Evolutionary conservation across 2,888 invertebrate species (phyloP).

Genomic region (Morpho achilles): DNA sequence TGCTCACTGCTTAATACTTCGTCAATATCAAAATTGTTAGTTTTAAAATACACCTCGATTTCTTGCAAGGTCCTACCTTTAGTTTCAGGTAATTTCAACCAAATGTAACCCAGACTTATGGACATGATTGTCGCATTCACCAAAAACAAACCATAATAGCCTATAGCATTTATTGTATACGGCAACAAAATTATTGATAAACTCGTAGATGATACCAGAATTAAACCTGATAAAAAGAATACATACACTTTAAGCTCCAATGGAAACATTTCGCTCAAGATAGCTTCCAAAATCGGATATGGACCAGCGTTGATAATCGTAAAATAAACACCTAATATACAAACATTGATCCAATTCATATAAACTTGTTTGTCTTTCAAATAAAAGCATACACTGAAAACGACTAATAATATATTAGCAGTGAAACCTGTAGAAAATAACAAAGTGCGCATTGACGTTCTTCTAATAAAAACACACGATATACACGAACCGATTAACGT

Average conservation of each 20-base stretch:
- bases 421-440: slow-evolving; percentile 27
- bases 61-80: too few species aligned
- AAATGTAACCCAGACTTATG: neutral
- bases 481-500: slow-evolving; percentile 26
- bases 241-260: slow-evolving; percentile 30
- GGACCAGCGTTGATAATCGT: slow-evolving; percentile 28
- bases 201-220: neutral
- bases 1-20: neutral
- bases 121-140: slow-evolving; percentile 5
- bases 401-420: slow-evolving; percentile 22
- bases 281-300: slow-evolving; percentile 29
- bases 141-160: slow-evolving; percentile 2
- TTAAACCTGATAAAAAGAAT: slow-evolving; percentile 5
- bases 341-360: slow-evolving; percentile 22
- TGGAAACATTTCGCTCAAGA: slow-evolving; percentile 33
- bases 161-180: neutral
- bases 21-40: slow-evolving; percentile 2
- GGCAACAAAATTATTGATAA: neutral
- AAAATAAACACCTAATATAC: slow-evolving; percentile 29
- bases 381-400: slow-evolving; percentile 27
- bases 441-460: slow-evolving; percentile 27
- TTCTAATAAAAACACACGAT: slow-evolving; percentile 26
- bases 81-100: neutral
- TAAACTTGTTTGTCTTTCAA: slow-evolving; percentile 5
- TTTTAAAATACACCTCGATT: slow-evolving; percentile 6